phyloP scores from a whole-genome alignment of 2,113 vertebrate species.

The Bagarius yarrelli region DNA sequence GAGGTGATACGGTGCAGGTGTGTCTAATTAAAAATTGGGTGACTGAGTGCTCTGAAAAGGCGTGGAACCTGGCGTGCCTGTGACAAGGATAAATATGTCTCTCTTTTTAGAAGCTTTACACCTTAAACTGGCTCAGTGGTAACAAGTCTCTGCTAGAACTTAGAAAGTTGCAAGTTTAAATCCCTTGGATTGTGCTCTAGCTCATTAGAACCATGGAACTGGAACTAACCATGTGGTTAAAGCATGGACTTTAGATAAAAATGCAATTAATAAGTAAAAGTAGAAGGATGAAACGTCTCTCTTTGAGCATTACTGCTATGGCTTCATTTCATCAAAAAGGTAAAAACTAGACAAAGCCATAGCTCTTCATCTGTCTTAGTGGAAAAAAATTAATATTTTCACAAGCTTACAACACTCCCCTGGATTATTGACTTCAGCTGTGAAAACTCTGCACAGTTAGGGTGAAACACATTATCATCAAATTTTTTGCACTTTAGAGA shows the following conservation, averaged over 20 bases:
- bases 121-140: no score
- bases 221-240: constrained; percentile 7
- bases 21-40: no score
- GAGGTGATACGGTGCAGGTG: no score
- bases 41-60: no score
- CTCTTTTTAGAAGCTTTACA: no score
- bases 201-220: neutral
- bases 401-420: neutral
- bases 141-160: neutral
- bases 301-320: neutral
- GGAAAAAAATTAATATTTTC: neutral
- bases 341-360: neutral
- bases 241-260: constrained; percentile 18
- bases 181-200: neutral
- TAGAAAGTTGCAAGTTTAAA: neutral
- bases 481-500: constrained; percentile 41
- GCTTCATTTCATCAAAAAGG: neutral
- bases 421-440: constrained; percentile 25
- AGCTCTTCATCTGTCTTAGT: neutral
- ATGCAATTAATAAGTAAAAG: neutral
- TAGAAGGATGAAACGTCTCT: neutral
- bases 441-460: constrained; percentile 18
- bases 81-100: no score
- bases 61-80: no score
- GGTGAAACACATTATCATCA: constrained; percentile 31